Percentiles rank a stretch among this genome's conserved stretches.
Evolutionary conservation across 2,797 vertebrate genomes (phyloP).

Genomic region (Halcyon badia): DNA sequence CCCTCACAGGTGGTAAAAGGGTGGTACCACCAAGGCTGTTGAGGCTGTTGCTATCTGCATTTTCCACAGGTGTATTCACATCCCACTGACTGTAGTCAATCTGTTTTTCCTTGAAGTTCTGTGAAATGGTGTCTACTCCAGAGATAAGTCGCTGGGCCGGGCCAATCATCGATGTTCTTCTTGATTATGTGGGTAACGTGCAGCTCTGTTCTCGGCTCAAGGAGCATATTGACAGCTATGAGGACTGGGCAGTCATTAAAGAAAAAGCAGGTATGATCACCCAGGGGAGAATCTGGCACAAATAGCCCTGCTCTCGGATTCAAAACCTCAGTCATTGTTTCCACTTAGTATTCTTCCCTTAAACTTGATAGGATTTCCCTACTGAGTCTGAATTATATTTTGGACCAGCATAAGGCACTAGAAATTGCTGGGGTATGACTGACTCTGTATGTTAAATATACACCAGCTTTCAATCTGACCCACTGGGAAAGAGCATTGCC

Average conservation of each 20-base stretch:
- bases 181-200: slow-evolving; percentile 95
- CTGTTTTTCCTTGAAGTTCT: slow-evolving; percentile 86
- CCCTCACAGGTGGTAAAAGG: not conserved
- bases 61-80: not conserved
- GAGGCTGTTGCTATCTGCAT: not conserved
- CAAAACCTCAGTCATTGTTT: not conserved
- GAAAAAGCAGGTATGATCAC: slow-evolving; percentile 88
- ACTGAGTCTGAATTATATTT: not conserved
- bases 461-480: not conserved
- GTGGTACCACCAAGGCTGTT: not conserved
- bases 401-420: not conserved
- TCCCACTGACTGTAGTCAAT: not conserved
- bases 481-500: not conserved
- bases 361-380: not conserved
- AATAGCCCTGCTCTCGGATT: not conserved
- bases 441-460: not conserved
- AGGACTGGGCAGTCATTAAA: slow-evolving; percentile 90
- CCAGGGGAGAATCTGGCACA: not conserved
- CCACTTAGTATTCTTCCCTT: not conserved
- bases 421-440: not conserved
- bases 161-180: slow-evolving; percentile 92
- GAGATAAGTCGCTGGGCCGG: slow-evolving; percentile 91
- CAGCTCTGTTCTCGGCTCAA: slow-evolving; percentile 89
- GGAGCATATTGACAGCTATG: slow-evolving; percentile 93
- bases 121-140: slow-evolving; percentile 91